Evolutionary conservation across 1,140 invertebrate genomes (phyloP), one percentile per base, ranked within the genome.

Genomic region (Octopus sinensis): DNA sequence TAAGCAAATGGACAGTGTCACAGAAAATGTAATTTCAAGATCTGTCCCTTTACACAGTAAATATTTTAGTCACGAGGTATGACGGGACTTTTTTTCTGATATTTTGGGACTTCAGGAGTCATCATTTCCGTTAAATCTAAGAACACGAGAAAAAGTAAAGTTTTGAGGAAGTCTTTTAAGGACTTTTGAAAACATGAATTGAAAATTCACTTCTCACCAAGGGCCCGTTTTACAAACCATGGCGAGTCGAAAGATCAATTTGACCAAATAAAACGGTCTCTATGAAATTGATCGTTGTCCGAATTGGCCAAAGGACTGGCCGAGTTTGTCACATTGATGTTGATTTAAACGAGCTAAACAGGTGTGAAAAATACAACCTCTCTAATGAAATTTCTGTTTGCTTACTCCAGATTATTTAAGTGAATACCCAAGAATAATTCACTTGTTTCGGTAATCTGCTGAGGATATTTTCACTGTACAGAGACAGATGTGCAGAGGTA

Each of bases 61-160:
- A 73, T 73, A 73, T 13, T 73, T 73, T 17, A 73, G 68, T 17
- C 68, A 73, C 6, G 68, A 73, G 30, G 68, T 73, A 73, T 73
- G 68, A 73, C 6, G 5, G 68, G 6, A 13, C 30, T 12, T 17
- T n/a, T 10, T 23, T n/a, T n/a, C 30, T 13, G 68, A 9, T 6
- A 17, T 5, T 13, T n/a, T 5, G 13, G 30, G 30, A 23, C 6
- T 6, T 23, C 17, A 73, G 13, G 13, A 12, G 30, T 6, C 6
- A 17, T 6, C 5, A 10, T 73, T 73, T 73, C 17, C 6, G 6
- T 73, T 13, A 13, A 17, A 73, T 12, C 17, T 62, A 62, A 73
- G 17, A 73, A 6, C 17, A 73, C 68, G 30, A 73, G 17, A 73
- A 73, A 9, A 73, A 17, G 17, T 10, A 12, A 7, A 12, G 68